Conservation (phyloP, 1,140 invertebrate species). For the Drosophila biarmipes region DNA sequence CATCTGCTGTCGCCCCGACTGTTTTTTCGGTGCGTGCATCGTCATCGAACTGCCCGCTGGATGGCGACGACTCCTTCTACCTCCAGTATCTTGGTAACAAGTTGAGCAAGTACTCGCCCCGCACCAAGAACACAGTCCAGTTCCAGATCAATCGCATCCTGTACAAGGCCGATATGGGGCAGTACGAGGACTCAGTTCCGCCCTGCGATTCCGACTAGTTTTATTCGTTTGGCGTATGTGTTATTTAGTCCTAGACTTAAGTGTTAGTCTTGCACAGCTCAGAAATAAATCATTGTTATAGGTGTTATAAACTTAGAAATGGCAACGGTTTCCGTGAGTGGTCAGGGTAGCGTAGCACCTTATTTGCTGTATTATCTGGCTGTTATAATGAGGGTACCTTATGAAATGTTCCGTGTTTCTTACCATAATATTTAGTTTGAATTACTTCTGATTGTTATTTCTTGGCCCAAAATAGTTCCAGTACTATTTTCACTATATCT, state of each 20-base stretch:
- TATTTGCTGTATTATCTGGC: too few species aligned
- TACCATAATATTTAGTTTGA: background rate
- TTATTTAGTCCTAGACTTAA: background rate
- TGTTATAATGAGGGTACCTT: too few species aligned
- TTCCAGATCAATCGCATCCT: constrained; percentile 59
- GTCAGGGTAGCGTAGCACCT: too few species aligned
- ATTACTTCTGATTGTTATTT: background rate
- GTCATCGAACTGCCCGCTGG: background rate
- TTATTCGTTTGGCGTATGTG: background rate
- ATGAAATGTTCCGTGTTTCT: too few species aligned
- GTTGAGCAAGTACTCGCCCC: constrained; percentile 38
- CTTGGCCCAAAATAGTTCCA: too few species aligned
- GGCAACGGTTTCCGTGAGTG: too few species aligned
- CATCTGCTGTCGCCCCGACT: background rate
- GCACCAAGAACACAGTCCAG: constrained; percentile 48
- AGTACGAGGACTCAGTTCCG: constrained; percentile 33
- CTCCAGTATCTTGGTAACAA: constrained; percentile 49
- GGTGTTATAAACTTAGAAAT: background rate
- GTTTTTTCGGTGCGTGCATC: too few species aligned
- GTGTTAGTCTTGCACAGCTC: background rate
- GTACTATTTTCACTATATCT: background rate
- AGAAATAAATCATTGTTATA: constrained; percentile 2
- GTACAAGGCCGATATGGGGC: constrained; percentile 59
- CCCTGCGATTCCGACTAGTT: background rate
- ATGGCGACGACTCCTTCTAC: constrained; percentile 35